Conservation (phyloP, 1,140 invertebrate species). For the Propsilocerus akamusi region DNA sequence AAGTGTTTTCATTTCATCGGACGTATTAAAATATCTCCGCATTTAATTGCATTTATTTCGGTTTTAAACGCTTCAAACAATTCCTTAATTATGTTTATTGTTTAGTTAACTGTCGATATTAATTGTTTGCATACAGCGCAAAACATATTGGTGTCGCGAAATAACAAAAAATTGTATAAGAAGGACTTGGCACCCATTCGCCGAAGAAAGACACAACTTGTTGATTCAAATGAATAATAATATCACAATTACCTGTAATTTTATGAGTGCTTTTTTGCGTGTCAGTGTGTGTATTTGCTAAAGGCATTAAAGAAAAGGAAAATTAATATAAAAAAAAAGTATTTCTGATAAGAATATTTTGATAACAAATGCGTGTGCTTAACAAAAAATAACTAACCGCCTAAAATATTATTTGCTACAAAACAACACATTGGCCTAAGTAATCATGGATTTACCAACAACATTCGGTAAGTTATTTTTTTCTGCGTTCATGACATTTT, state of each 20-base stretch:
- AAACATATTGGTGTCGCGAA: not conserved
- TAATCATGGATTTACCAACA: not conserved
- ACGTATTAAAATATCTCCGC: not conserved
- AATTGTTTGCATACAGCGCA: not conserved
- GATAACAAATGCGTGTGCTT: slow-evolving; percentile 3
- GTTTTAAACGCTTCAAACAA: not conserved
- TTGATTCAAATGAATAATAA: slow-evolving; percentile 2
- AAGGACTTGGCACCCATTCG: too few species aligned
- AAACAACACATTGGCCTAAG: not conserved
- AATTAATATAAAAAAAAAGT: not conserved
- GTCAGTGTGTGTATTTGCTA: not conserved
- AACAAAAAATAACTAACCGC: not conserved
- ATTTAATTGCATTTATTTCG: not conserved
- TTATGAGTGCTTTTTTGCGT: not conserved
- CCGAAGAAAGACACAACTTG: not conserved
- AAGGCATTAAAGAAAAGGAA: not conserved
- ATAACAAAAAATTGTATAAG: not conserved
- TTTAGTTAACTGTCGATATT: not conserved
- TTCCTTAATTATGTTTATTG: not conserved
- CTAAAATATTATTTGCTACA: not conserved
- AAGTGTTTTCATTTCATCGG: not conserved
- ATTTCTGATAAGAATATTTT: not conserved
- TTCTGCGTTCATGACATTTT: not conserved
- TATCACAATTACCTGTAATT: slow-evolving; percentile 1
- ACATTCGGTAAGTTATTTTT: not conserved